phyloP scores from a whole-genome alignment of 2,888 invertebrate species.

The Drosophila meridiana region DNA sequence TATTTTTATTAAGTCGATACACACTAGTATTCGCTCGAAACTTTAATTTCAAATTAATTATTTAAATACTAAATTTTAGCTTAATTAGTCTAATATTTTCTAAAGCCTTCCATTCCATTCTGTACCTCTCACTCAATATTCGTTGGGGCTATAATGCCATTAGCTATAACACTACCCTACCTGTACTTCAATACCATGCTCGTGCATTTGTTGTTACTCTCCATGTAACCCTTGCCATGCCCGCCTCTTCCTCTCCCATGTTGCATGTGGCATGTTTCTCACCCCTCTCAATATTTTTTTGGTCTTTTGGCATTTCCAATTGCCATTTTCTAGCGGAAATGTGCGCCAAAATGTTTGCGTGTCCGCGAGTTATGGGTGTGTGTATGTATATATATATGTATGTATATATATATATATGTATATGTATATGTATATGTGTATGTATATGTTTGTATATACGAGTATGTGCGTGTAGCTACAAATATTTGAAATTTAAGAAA shows the following conservation, averaged over 20 bases:
- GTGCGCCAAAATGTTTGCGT: constrained; percentile 76
- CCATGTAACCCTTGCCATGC: background rate
- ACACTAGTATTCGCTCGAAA: no score
- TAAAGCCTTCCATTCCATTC: constrained; percentile 29
- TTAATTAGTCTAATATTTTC: background rate
- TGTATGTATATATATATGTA: background rate
- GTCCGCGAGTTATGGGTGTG: constrained; percentile 25
- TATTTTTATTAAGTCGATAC: no score
- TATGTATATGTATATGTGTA: background rate
- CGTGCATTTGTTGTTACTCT: constrained; percentile 18
- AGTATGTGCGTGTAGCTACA: constrained; percentile 41
- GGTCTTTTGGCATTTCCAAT: constrained; percentile 68
- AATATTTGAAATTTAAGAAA: constrained; percentile 67
- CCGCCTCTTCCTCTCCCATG: constrained; percentile 14
- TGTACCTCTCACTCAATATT: constrained; percentile 1
- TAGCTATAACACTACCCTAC: constrained; percentile 24
- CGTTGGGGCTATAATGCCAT: constrained; percentile 21
- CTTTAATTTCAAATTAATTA: no score
- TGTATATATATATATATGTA: background rate
- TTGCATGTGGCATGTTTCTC: constrained; percentile 58
- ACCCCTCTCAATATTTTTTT: constrained; percentile 31
- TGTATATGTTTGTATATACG: background rate
- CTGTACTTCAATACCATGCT: constrained; percentile 4
- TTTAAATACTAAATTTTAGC: background rate
- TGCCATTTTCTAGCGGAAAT: constrained; percentile 72